A percentile compares a stretch with the other conserved stretches of the same genome.
Conservation (phyloP, 2,888 invertebrate species). For the Polia nebulosa region DNA sequence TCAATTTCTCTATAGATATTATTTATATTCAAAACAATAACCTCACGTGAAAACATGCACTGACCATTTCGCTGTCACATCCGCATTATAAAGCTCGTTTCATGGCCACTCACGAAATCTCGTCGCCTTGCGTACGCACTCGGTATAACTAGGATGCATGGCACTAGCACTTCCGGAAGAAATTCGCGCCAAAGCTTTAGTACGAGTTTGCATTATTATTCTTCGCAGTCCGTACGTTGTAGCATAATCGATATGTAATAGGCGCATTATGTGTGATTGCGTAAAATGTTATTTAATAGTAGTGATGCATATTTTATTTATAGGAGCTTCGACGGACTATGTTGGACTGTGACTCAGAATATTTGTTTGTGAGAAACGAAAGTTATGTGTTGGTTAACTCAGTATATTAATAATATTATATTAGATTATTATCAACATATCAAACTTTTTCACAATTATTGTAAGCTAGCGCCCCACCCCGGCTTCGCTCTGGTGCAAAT, state of each 20-base stretch:
- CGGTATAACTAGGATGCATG: conserved; percentile 64
- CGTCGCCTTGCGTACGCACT: conserved; percentile 68
- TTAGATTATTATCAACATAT: too few species aligned
- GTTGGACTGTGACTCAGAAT: not conserved
- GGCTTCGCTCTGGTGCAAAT: too few species aligned
- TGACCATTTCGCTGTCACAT: conserved; percentile 48
- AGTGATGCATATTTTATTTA: conserved; percentile 23
- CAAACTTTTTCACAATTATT: too few species aligned
- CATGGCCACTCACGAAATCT: conserved; percentile 71
- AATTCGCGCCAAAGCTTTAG: conserved; percentile 67
- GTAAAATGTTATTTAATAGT: conserved; percentile 59
- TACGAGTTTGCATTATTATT: conserved; percentile 52
- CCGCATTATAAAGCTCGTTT: conserved; percentile 61
- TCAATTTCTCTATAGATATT: not conserved
- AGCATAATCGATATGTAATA: conserved; percentile 50
- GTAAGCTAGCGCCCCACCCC: too few species aligned
- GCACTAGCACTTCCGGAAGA: conserved; percentile 78
- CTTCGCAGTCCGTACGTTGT: conserved; percentile 1
- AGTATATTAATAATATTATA: too few species aligned
- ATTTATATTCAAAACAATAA: conserved; percentile 11
- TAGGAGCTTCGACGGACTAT: not conserved
- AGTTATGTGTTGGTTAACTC: not conserved
- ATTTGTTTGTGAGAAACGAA: not conserved
- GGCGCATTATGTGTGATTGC: conserved; percentile 51
- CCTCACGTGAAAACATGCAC: conserved; percentile 33